Evolutionary conservation across 2,797 vertebrate species (phyloP), one percentile per base, ranked within the genome.

Genomic region (Podarcis lilfordi): DNA sequence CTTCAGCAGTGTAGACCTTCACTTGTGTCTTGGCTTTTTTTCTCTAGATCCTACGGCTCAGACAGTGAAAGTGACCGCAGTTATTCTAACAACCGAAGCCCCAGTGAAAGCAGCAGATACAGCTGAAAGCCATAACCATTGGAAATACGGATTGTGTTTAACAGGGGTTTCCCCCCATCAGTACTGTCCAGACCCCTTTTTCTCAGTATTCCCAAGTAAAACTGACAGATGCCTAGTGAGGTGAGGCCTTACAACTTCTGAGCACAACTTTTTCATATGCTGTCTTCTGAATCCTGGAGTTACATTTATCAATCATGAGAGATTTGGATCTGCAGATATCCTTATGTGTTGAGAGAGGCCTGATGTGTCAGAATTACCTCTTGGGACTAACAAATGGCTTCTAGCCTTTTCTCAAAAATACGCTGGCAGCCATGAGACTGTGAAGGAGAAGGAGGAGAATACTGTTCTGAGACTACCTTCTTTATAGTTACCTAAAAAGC

Each of bases 51-150:
- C 2, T 99, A 97, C 0, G 97, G 96, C 86, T 99, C 98, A 0
- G 98, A 98, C 96, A 99, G 98, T 74, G 96, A 97, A 90, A 98
- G 97, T 4, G 97, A 98, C 37, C 97, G 98, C 96, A 99, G 98
- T 89, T 98, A 98, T 29, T 99, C 98, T 32, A 97, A 98, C 91
- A 96, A 93, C 75, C 97, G 98, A 59, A 98, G 98, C 90, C 98
- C 96, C 96, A 99, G 98, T 45, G 97, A 96, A 93, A 98, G 98
- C 97, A 99, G 98, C 92, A 96, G 98, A 93, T 98, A 98, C 80
- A 98, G 98, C 92, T 97, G 95, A 97, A 92, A 88, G 50, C 0
- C 32, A 0, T 32, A 61, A 43, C 74, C 55, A 75, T 81, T 61
- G 80, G 87, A 3, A 21, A 90, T 74, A 86, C 29, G 74, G 91